These are phyloP conservation scores for Gymnosoma rotundatum DNA, from an alignment of 2,888 invertebrate species.

Conservation along the genomic window DNA sequence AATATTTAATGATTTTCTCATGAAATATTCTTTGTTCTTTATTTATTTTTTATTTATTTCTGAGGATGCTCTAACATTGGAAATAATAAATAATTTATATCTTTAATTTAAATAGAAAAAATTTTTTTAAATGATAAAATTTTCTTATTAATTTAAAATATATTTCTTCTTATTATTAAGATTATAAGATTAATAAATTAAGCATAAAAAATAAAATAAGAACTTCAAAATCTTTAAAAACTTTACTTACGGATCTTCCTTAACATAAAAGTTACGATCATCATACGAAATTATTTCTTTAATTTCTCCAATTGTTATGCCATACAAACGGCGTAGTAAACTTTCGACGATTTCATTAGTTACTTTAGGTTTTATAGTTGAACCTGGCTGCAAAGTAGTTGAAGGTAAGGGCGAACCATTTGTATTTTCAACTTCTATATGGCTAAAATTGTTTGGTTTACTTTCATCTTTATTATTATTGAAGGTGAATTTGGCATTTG, in stretches of 20 bases:
- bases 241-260: conserved; percentile 80
- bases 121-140: too few species aligned
- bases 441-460: background rate
- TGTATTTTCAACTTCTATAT: background rate
- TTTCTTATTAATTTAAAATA: too few species aligned
- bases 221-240: background rate
- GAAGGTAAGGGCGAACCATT: conserved; percentile 11
- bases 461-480: conserved; percentile 52
- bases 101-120: too few species aligned
- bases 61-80: too few species aligned
- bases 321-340: conserved; percentile 80
- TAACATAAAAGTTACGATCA: conserved; percentile 81
- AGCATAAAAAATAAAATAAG: too few species aligned
- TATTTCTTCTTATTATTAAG: too few species aligned
- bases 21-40: too few species aligned
- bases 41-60: too few species aligned
- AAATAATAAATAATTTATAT: too few species aligned
- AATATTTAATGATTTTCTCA: too few species aligned
- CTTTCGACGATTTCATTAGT: conserved; percentile 77
- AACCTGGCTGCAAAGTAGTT: conserved; percentile 78
- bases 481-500: conserved; percentile 54
- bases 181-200: too few species aligned
- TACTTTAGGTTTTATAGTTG: conserved; percentile 80
- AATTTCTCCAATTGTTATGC: conserved; percentile 79
- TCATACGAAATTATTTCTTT: conserved; percentile 81